Percentiles rank a stretch among this genome's conserved stretches.
These are phyloP conservation scores for Bembecia ichneumoniformis DNA, from an alignment of 2,888 invertebrate species.

Conservation along the genomic window DNA sequence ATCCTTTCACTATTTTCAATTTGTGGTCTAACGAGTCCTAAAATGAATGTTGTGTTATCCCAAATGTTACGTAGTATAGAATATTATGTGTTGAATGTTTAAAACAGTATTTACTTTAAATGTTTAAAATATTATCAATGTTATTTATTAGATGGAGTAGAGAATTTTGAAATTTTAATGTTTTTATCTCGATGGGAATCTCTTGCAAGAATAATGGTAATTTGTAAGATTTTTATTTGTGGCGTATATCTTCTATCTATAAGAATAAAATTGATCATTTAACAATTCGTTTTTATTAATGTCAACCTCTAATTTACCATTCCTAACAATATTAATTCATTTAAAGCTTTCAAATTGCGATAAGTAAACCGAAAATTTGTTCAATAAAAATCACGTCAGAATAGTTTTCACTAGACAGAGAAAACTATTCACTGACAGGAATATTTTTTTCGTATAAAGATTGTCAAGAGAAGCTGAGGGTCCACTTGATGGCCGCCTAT, in stretches of 20 bases:
- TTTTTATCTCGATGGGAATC: slow-evolving; percentile 48
- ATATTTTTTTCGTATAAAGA: too few relatives aligned
- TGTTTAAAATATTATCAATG: slow-evolving; percentile 25
- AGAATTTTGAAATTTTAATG: slow-evolving; percentile 41
- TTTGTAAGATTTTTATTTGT: slow-evolving; percentile 36
- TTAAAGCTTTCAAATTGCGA: too few relatives aligned
- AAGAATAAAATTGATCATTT: background rate
- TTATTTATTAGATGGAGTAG: slow-evolving; percentile 43
- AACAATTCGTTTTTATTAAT: background rate
- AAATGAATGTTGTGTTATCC: slow-evolving; percentile 55
- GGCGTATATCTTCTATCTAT: background rate
- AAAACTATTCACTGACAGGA: too few relatives aligned
- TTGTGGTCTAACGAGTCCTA: slow-evolving; percentile 19
- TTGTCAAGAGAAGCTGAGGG: too few relatives aligned
- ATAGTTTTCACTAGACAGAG: too few relatives aligned
- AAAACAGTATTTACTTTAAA: slow-evolving; percentile 56
- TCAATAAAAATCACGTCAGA: too few relatives aligned
- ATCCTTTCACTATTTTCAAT: slow-evolving; percentile 18
- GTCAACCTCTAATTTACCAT: background rate
- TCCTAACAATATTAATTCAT: background rate
- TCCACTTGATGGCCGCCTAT: too few relatives aligned
- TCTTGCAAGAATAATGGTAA: slow-evolving; percentile 33
- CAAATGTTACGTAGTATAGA: slow-evolving; percentile 34
- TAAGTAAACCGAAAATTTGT: too few relatives aligned
- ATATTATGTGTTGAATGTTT: slow-evolving; percentile 59